Percentiles rank a stretch among this genome's conserved stretches.
Conservation (phyloP, 2,113 vertebrate genomes). For the Tor tambroides region DNA sequence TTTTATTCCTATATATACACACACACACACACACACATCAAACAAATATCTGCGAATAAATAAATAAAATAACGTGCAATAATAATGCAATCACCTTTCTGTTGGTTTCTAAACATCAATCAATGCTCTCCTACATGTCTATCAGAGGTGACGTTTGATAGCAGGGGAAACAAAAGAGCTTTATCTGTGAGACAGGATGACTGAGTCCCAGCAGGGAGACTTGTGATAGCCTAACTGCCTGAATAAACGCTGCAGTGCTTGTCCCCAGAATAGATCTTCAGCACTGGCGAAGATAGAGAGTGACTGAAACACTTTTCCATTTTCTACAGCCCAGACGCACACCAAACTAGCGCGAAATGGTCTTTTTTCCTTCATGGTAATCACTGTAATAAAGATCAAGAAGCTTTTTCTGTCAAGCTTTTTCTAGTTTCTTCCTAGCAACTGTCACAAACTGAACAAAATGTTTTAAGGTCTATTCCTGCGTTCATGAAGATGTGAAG, state of each 20-base stretch:
- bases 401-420: conserved; percentile 1
- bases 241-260: conserved; percentile 35
- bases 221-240: conserved; percentile 32
- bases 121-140: not conserved
- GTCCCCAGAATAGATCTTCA: conserved; percentile 14
- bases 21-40: not conserved
- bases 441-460: conserved; percentile 4
- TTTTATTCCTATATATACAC: not conserved
- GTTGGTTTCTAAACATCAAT: not conserved
- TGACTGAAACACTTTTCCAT: conserved; percentile 46
- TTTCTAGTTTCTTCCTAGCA: not conserved
- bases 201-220: conserved; percentile 7
- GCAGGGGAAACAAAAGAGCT: conserved; percentile 11
- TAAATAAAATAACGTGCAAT: not conserved
- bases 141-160: conserved; percentile 7
- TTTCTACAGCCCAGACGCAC: conserved; percentile 35
- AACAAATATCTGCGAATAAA: not conserved
- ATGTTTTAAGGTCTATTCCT: conserved; percentile 2
- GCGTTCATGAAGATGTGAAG: not conserved
- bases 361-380: not conserved
- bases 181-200: conserved; percentile 32
- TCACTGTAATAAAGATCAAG: conserved; percentile 6
- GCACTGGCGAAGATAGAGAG: not conserved
- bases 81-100: not conserved
- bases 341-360: not conserved